Percentiles rank a stretch among this genome's conserved stretches.
phyloP scores from a whole-genome alignment of 2,113 vertebrate species.

The Cyanistes caeruleus region DNA sequence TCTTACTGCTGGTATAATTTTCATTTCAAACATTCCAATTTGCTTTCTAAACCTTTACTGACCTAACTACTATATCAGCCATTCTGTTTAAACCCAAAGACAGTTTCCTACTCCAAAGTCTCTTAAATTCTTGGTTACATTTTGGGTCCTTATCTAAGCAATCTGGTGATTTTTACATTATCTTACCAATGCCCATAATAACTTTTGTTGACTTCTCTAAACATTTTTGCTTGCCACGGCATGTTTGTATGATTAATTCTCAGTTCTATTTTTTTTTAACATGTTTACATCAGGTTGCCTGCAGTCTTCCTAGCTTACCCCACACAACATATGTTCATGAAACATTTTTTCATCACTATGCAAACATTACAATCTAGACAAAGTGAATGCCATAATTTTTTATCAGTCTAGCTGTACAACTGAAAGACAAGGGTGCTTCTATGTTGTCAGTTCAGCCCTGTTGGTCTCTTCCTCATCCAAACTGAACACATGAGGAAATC shows the following conservation, averaged over 20 bases:
- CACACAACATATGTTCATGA: neutral
- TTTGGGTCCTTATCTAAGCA: constrained; percentile 12
- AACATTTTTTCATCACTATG: neutral
- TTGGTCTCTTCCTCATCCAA: constrained; percentile 1
- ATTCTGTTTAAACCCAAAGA: neutral
- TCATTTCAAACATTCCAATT: neutral
- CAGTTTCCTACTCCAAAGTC: neutral
- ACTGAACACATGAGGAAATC: neutral
- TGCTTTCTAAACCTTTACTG: neutral
- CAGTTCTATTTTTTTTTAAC: neutral
- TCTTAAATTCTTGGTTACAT: neutral
- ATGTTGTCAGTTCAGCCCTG: neutral
- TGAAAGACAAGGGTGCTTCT: neutral
- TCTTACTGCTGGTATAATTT: neutral
- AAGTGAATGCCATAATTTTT: neutral
- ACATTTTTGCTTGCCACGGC: neutral
- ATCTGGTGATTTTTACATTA: neutral
- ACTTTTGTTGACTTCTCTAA: constrained; percentile 31
- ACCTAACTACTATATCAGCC: neutral
- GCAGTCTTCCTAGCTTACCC: neutral
- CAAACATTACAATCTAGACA: neutral
- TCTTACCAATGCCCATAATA: neutral
- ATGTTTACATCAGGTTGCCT: neutral
- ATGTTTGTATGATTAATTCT: neutral
- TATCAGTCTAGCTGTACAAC: neutral